Evolutionary conservation across 2,113 vertebrate species (phyloP).

Genomic region (Brevimyrus niger): DNA sequence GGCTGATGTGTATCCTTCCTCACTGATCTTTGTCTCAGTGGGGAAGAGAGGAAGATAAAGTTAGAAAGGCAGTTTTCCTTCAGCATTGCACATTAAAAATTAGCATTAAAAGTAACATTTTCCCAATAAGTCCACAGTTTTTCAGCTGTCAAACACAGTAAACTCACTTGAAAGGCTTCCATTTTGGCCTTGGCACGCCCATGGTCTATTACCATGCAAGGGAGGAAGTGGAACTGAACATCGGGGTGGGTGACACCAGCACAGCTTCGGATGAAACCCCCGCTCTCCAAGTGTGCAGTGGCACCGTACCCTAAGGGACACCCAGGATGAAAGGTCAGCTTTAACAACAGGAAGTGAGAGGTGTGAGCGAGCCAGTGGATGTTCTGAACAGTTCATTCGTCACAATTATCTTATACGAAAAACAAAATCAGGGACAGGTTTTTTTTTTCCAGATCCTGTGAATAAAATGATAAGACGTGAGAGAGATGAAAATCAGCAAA

Average conservation of each 20-base stretch:
- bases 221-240: slow-evolving; percentile 95
- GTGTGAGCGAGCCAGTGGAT: neutral
- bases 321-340: neutral
- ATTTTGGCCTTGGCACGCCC: slow-evolving; percentile 69
- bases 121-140: neutral
- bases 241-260: slow-evolving; percentile 76
- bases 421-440: neutral
- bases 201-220: slow-evolving; percentile 92
- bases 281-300: slow-evolving; percentile 85
- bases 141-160: neutral
- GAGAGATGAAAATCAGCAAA: neutral
- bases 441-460: neutral
- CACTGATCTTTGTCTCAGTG: neutral
- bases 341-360: neutral
- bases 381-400: neutral
- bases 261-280: slow-evolving; percentile 85
- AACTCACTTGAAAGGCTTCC: slow-evolving; percentile 86
- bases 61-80: neutral
- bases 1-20: neutral
- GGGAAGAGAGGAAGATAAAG: neutral
- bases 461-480: neutral
- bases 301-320: slow-evolving; percentile 72
- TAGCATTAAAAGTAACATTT: neutral
- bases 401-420: neutral
- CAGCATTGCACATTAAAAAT: neutral